Percentiles rank a stretch among this genome's conserved stretches.
Conservation (phyloP, 35 echinoderm and acorn worm genomes). For the Ptychodera flava region DNA sequence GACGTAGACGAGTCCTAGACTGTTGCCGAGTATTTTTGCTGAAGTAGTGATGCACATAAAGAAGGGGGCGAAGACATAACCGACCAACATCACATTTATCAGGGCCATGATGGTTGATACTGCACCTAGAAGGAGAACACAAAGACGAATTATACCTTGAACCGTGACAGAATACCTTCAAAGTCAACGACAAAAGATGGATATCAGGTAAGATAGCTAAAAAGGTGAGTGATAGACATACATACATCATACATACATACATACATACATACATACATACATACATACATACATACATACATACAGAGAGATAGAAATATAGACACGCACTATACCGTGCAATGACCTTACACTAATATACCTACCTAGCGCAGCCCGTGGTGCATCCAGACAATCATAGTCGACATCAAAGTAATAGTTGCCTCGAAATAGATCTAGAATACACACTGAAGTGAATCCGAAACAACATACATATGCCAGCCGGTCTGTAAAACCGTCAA, state of each 20-base stretch:
- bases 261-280: too few relatives aligned
- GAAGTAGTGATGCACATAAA: background rate
- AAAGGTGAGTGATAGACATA: too few relatives aligned
- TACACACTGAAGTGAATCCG: conserved; percentile 25
- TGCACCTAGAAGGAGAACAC: background rate
- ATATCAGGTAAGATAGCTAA: too few relatives aligned
- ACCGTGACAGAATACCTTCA: too few relatives aligned
- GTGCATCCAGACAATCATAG: background rate
- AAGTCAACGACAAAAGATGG: too few relatives aligned
- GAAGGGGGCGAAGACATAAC: background rate
- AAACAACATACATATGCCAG: conserved; percentile 26
- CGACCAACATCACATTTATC: background rate
- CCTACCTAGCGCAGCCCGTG: too few relatives aligned
- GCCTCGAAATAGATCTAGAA: conserved; percentile 25
- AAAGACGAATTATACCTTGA: too few relatives aligned
- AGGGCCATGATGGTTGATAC: background rate
- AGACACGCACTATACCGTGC: too few relatives aligned
- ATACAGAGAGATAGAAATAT: too few relatives aligned
- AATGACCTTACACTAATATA: too few relatives aligned
- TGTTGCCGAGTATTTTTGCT: background rate
- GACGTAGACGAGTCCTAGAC: background rate
- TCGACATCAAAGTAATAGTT: conserved; percentile 32
- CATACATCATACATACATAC: too few relatives aligned
- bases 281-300: too few relatives aligned
- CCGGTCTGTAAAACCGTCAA: conserved; percentile 36